phyloP scores from a whole-genome alignment of 1,140 invertebrate species.

The Platyscapa corneri region DNA sequence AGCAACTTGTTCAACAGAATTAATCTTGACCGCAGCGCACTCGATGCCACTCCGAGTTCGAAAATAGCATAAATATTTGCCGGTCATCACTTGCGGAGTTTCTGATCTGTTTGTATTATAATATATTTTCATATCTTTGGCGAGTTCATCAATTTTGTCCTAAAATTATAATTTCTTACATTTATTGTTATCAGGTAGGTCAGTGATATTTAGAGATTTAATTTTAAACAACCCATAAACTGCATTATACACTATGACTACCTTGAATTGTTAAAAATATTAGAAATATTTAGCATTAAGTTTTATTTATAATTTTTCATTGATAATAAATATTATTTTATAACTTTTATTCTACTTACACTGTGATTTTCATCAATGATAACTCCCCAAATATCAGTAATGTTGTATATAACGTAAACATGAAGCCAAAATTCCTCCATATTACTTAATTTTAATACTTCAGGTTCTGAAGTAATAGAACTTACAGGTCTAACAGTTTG shows the following conservation, averaged over 20 bases:
- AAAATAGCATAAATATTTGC: constrained; percentile 77
- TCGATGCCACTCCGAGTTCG: constrained; percentile 77
- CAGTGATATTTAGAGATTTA: no score
- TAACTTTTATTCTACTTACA: constrained; percentile 65
- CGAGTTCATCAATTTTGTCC: constrained; percentile 75
- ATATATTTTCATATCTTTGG: constrained; percentile 75
- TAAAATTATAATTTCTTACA: constrained; percentile 59
- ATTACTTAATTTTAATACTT: constrained; percentile 3
- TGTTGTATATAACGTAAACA: constrained; percentile 72
- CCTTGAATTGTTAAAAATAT: no score
- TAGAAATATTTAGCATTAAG: no score
- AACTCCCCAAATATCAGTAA: constrained; percentile 75
- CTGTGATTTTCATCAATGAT: constrained; percentile 76
- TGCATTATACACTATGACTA: no score
- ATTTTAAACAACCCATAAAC: no score
- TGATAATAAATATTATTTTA: background rate
- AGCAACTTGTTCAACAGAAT: constrained; percentile 66
- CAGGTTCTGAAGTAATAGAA: constrained; percentile 8
- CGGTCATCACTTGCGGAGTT: constrained; percentile 54
- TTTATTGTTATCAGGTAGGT: background rate
- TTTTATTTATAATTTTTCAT: no score
- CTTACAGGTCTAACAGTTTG: constrained; percentile 29
- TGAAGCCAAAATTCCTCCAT: constrained; percentile 42
- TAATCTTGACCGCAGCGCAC: constrained; percentile 75
- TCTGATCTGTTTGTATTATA: constrained; percentile 67